Evolutionary conservation across 2,113 vertebrate species (phyloP).

Genomic region (Acinonyx jubatus): DNA sequence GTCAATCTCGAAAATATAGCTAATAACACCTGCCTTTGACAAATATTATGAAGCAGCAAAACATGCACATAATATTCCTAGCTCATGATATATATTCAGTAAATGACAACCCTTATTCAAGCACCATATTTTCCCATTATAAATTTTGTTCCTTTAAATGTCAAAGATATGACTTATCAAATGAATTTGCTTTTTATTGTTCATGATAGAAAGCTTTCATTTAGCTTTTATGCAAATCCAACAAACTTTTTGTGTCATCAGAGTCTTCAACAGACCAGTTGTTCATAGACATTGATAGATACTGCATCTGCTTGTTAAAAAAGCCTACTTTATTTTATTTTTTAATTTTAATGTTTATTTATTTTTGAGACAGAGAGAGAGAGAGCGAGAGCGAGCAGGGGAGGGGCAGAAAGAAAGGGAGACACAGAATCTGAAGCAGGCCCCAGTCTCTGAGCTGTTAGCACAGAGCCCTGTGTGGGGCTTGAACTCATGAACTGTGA

Average conservation of each 20-base stretch:
- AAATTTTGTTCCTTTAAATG: neutral
- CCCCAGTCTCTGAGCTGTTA: too few relatives aligned
- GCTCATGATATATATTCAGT: neutral
- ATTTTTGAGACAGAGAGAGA: too few relatives aligned
- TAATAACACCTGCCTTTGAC: neutral
- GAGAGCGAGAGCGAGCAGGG: too few relatives aligned
- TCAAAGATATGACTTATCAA: neutral
- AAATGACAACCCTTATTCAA: neutral
- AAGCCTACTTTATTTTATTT: neutral
- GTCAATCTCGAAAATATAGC: neutral
- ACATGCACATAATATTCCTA: neutral
- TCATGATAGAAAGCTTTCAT: neutral
- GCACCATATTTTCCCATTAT: neutral
- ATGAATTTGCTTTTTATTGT: neutral
- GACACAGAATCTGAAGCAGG: too few relatives aligned
- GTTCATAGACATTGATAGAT: neutral
- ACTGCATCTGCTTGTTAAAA: neutral
- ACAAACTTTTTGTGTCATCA: neutral
- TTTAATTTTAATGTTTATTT: too few relatives aligned
- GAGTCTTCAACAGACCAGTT: neutral
- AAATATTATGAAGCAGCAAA: neutral
- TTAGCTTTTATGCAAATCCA: neutral
- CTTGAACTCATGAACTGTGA: too few relatives aligned
- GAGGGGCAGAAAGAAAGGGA: too few relatives aligned
- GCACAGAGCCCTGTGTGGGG: too few relatives aligned